Base-by-base conservation (phyloP, 2,797 vertebrate genomes). In the Mallotus villosus region DNA sequence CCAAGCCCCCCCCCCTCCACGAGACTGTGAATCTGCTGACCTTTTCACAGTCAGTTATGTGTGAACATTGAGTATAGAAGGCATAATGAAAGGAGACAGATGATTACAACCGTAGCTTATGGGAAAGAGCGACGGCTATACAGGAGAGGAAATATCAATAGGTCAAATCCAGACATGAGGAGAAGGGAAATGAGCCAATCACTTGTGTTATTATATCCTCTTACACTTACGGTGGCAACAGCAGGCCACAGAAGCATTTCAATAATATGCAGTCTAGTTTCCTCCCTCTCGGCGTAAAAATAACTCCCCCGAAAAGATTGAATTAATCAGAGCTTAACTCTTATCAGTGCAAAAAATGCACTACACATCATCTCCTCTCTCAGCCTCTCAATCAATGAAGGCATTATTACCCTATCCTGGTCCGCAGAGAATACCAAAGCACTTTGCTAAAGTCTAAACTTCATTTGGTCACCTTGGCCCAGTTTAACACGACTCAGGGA, bases 311-410 rank as follows among this genome's bases (percentile, higher is more conserved):
- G 5, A 21, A 55, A 32, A 22, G 21, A 32, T 57, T 34, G 16
- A 7, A 68, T 57, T 57, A 29, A 51, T 57, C 27, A 27, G 25
- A 32, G 51, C 66, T 68, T 68, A 57, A 57, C 53, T 57, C 65
- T 57, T 67, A 67, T 67, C 64, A 67, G 49, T 29, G n/a, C 25
- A 67, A 55, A 67, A 55, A 55, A 67, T 51, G 49, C 41, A 24
- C 16, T 1, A 19, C 25, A 63, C 46, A 63, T 24, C 17, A 59
- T 49, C 25, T 49, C 34, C 1, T 64, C 53, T 59, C 11, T 61
- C 46, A 74, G 68, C 66, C 65, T 73, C 81, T 76, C 55, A 80
- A 81, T 84, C 77, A 79, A 76, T 74, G 66, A 66, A 70, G 27
- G 61, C 70, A 68, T 70, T 46, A 46, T 46, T 67, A 59, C 62